Conservation (phyloP, 2,888 invertebrate genomes). For the Tigriopus californicus region DNA sequence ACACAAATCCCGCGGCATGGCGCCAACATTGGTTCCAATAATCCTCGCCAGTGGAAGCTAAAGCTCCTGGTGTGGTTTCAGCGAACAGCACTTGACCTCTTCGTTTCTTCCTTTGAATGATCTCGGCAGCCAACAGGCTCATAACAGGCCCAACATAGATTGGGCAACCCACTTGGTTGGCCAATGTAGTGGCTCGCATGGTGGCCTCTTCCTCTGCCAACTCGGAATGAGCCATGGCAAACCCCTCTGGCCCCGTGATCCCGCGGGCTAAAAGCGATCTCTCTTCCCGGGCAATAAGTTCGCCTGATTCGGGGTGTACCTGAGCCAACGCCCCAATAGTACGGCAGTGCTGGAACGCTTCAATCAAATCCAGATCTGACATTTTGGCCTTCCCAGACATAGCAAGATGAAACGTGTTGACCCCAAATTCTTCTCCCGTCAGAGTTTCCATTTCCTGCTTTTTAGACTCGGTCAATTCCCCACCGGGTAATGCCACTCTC, state of each 20-base stretch:
- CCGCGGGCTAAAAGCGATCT: background rate
- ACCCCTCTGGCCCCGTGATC: conserved; percentile 12
- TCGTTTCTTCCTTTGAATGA: background rate
- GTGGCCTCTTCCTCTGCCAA: conserved; percentile 4
- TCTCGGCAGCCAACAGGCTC: conserved; percentile 2
- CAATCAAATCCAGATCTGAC: background rate
- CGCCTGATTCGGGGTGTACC: conserved; percentile 2
- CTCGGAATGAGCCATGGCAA: conserved; percentile 9
- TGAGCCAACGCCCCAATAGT: background rate
- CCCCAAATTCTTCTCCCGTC: background rate
- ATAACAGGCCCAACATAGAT: background rate
- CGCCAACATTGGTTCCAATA: conserved; percentile 64
- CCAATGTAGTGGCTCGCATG: background rate
- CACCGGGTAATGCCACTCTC: background rate
- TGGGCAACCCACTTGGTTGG: conserved; percentile 1
- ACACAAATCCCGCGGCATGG: conserved; percentile 80
- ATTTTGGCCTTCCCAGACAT: background rate
- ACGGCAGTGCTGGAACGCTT: background rate
- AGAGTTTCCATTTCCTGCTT: background rate
- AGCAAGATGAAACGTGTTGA: background rate
- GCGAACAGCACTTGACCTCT: conserved; percentile 53
- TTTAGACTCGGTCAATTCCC: background rate
- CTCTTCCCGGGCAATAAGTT: background rate
- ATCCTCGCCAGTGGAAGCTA: conserved; percentile 39
- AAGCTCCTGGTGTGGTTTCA: conserved; percentile 67